phyloP scores from a whole-genome alignment of 2,888 invertebrate species.

The Dynastes hyllus region DNA sequence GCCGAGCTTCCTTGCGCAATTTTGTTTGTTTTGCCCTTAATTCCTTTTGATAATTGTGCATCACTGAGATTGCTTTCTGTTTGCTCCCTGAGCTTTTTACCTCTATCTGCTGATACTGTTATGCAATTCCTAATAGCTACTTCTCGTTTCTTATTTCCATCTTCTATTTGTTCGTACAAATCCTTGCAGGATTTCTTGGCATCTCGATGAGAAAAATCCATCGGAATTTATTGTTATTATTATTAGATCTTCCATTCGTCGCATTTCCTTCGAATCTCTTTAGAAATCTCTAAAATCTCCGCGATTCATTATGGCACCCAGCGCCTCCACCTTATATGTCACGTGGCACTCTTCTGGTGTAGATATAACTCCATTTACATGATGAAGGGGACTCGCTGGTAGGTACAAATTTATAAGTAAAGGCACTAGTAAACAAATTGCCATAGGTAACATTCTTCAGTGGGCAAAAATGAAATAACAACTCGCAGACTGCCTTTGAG shows the following conservation, averaged over 20 bases:
- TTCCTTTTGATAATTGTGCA: conserved; percentile 76
- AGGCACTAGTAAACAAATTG: too few species aligned
- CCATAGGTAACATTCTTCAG: too few species aligned
- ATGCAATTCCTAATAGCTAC: conserved; percentile 87
- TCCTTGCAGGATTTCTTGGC: conserved; percentile 82
- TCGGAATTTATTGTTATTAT: conserved; percentile 91
- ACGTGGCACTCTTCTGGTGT: too few species aligned
- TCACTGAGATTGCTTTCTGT: conserved; percentile 75
- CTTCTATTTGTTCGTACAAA: conserved; percentile 82
- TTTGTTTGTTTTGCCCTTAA: conserved; percentile 90
- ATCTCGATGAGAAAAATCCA: conserved; percentile 90
- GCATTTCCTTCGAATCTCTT: conserved; percentile 89
- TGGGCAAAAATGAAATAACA: too few species aligned
- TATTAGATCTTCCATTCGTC: conserved; percentile 92
- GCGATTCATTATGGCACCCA: conserved; percentile 73
- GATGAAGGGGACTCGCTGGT: too few species aligned
- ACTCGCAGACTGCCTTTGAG: too few species aligned
- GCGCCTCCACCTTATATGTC: conserved; percentile 30
- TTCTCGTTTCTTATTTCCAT: conserved; percentile 81
- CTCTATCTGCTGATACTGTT: conserved; percentile 78
- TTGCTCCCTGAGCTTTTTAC: conserved; percentile 80
- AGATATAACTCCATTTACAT: too few species aligned
- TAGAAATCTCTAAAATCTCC: conserved; percentile 89
- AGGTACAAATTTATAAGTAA: too few species aligned
- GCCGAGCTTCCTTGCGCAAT: too few species aligned